Evolutionary conservation across 2,888 invertebrate species (phyloP).

Genomic region (Daptonema setosum): DNA sequence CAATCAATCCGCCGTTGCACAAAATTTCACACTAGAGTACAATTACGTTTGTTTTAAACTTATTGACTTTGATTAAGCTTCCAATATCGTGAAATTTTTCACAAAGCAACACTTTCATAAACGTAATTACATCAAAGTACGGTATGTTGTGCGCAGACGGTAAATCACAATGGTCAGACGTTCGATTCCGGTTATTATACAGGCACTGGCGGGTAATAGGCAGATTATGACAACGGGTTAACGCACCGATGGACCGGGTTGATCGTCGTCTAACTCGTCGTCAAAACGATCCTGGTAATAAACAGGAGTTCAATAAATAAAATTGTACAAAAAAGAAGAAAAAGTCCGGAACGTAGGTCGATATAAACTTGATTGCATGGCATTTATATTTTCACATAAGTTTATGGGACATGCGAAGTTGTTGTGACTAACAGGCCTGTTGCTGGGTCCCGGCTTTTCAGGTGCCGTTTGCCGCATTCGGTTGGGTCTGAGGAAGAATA

Average conservation of each 20-base stretch:
- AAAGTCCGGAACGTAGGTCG: background rate
- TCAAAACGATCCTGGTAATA: background rate
- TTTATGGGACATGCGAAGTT: background rate
- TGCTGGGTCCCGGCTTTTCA: constrained; percentile 21
- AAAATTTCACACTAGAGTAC: too few species aligned
- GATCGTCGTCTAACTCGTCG: background rate
- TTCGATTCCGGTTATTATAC: too few species aligned
- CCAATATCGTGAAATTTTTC: too few species aligned
- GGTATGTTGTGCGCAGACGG: too few species aligned
- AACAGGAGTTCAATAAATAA: background rate
- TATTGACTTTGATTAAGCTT: too few species aligned
- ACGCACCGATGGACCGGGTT: background rate
- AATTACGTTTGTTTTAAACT: too few species aligned
- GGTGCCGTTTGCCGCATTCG: constrained; percentile 29
- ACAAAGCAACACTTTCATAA: too few species aligned
- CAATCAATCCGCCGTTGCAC: too few species aligned
- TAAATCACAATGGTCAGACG: too few species aligned
- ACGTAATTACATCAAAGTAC: too few species aligned
- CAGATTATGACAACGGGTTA: too few species aligned
- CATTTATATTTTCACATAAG: background rate
- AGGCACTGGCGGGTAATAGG: too few species aligned
- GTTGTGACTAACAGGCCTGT: background rate
- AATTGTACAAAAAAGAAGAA: background rate
- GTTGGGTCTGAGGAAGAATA: constrained; percentile 35
- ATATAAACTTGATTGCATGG: background rate